Percentiles rank a stretch among this genome's conserved stretches.
Evolutionary conservation across 2,113 vertebrate genomes (phyloP).

Genomic region (Scartelaos histophorus): DNA sequence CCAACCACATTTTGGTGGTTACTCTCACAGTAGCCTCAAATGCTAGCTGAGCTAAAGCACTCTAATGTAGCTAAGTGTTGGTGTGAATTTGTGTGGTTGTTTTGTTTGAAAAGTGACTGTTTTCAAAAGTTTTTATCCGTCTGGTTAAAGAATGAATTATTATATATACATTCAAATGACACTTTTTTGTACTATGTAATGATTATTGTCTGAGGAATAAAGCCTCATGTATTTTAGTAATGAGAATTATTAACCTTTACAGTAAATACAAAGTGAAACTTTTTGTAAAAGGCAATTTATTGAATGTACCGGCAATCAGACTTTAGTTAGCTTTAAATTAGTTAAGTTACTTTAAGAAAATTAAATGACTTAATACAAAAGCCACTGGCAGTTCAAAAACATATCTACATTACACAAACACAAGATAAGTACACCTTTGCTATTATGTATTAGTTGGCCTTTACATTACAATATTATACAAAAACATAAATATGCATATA

Average conservation of each 20-base stretch:
- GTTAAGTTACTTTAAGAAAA: conserved; percentile 66
- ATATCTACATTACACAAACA: conserved; percentile 56
- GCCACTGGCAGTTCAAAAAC: conserved; percentile 62
- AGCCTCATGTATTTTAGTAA: conserved; percentile 35
- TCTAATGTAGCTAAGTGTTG: conserved; percentile 34
- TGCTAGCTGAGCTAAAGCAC: conserved; percentile 33
- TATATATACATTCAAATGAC: conserved; percentile 30
- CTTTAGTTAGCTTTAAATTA: conserved; percentile 62
- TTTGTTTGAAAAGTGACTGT: conserved; percentile 16
- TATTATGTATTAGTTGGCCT: conserved; percentile 62
- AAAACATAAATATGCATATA: conserved; percentile 52
- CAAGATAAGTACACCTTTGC: conserved; percentile 74
- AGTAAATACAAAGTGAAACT: conserved; percentile 8
- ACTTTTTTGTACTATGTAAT: conserved; percentile 58
- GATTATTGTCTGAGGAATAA: conserved; percentile 55
- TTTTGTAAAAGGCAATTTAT: conserved; percentile 71
- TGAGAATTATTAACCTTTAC: conserved; percentile 1
- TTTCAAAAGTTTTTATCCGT: conserved; percentile 16
- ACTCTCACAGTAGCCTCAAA: conserved; percentile 15
- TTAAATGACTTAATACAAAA: conserved; percentile 56
- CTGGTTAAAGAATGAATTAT: conserved; percentile 50
- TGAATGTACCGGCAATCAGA: conserved; percentile 66
- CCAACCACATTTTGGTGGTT: conserved; percentile 15
- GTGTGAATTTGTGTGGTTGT: not conserved
- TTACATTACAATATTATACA: conserved; percentile 64